phyloP scores from a whole-genome alignment of 2,113 vertebrate genomes.

The Irena cyanogastra region DNA sequence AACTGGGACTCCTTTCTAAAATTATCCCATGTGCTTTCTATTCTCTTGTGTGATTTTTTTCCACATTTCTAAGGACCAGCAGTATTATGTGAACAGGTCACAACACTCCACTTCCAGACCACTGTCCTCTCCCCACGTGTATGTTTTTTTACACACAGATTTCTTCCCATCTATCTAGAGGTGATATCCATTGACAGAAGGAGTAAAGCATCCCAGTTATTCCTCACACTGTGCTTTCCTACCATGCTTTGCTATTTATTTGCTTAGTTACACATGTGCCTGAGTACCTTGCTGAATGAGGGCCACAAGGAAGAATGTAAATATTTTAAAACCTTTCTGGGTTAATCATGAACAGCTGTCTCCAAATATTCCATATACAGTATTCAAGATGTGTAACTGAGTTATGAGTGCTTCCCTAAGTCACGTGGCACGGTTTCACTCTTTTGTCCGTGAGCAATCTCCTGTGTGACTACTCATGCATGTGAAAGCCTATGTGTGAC shows the following conservation, averaged over 20 bases:
- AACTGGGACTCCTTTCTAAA: not conserved
- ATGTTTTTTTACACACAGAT: not conserved
- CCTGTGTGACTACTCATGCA: not conserved
- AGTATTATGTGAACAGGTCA: not conserved
- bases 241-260: not conserved
- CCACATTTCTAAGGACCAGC: not conserved
- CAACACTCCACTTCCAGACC: not conserved
- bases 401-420: not conserved
- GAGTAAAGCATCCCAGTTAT: not conserved
- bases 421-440: not conserved
- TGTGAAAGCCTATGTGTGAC: not conserved
- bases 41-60: not conserved
- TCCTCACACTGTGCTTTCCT: not conserved
- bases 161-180: not conserved
- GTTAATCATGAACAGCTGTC: slow-evolving; percentile 36
- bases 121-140: not conserved
- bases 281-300: slow-evolving; percentile 26
- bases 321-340: slow-evolving; percentile 40
- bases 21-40: not conserved
- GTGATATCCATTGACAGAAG: not conserved
- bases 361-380: not conserved
- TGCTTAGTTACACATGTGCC: not conserved
- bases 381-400: slow-evolving; percentile 19
- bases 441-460: not conserved
- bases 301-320: slow-evolving; percentile 19